Conservation (phyloP, 1,140 invertebrate species). For the Phortica variegata region DNA sequence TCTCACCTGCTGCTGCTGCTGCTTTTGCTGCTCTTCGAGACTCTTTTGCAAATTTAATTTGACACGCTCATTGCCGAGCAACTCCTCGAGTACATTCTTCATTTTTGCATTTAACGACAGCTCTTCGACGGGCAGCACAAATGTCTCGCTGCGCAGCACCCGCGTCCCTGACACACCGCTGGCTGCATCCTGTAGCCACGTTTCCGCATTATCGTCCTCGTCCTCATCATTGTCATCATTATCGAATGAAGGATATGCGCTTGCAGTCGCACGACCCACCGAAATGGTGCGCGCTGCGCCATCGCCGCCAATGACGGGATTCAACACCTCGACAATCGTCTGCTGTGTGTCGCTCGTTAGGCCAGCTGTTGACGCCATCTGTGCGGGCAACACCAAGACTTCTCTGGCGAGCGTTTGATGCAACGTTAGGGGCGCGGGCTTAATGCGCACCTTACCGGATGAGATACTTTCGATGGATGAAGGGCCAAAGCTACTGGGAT, state of each 20-base stretch:
- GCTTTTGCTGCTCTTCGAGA: constrained; percentile 46
- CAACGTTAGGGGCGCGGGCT: constrained; percentile 36
- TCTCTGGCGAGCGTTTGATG: constrained; percentile 52
- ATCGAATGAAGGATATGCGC: constrained; percentile 30
- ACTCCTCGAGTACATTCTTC: constrained; percentile 56
- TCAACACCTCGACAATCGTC: constrained; percentile 54
- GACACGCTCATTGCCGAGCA: constrained; percentile 54
- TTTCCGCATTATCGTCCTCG: constrained; percentile 22
- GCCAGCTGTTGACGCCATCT: background rate
- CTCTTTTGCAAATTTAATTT: constrained; percentile 57
- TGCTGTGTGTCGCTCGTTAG: constrained; percentile 6
- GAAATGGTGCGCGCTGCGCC: constrained; percentile 46
- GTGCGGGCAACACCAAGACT: constrained; percentile 7
- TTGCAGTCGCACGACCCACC: constrained; percentile 28
- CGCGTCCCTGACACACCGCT: constrained; percentile 9
- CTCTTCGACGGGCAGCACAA: constrained; percentile 43
- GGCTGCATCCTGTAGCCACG: constrained; percentile 26
- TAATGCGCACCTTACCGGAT: constrained; percentile 45
- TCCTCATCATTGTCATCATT: constrained; percentile 10
- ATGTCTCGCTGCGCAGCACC: constrained; percentile 47
- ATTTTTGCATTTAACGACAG: constrained; percentile 57
- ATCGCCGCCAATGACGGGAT: constrained; percentile 51
- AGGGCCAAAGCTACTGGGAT: constrained; percentile 29
- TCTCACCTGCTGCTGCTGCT: constrained; percentile 12
- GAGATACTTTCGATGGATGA: constrained; percentile 49